Base-by-base conservation (phyloP, 2,888 invertebrate genomes). In the Netelia fuscicornis region DNA sequence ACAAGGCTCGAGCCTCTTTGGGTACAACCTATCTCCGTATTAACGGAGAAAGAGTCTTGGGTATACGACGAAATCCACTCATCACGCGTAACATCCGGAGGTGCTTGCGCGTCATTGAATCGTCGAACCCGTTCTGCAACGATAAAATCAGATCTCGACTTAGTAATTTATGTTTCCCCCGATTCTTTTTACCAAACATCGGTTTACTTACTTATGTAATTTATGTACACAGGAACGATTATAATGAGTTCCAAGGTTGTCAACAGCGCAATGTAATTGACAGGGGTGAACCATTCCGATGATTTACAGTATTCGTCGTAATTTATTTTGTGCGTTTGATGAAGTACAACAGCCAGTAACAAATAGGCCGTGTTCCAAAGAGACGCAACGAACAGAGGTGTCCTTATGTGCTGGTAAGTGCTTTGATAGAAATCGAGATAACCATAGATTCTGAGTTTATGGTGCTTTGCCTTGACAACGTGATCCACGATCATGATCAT, bases 391-490 rank as follows among this genome's bases (percentile, higher is more conserved):
- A 96, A 95, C 60, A 96, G 92, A 0, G 96, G 96, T 17, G 96
- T 93, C 77, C 95, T 94, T 88, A 95, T 95, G 75, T 95, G 95
- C 79, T 94, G 94, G 87, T 95, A 94, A 0, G 95, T 96, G 9
- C 95, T 94, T 82, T 96, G 95, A 91, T 96, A 96, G 90, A 96
- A 96, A 74, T 96, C 96, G 81, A 96, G 94, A 89, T 96, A 96
- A 2, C 97, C 96, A 89, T 95, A 95, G 85, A 96, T 94, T 81
- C 96, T 94, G 58, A 96, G 91, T 85, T 94, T 94, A 84, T 96
- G 95, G 89, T 97, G 97, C 88, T 94, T 95, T 48, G 93, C 93
- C 90, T 95, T 95, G 0, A 95, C 93, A 70, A 95, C 91, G 90
- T 95, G 95, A 93, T 96, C 93, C 2, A 87, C 79, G 8, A 90